Evolutionary conservation across 2,797 vertebrate species (phyloP), one percentile per base, ranked within the genome.

Genomic region (Aldrovandia affinis): DNA sequence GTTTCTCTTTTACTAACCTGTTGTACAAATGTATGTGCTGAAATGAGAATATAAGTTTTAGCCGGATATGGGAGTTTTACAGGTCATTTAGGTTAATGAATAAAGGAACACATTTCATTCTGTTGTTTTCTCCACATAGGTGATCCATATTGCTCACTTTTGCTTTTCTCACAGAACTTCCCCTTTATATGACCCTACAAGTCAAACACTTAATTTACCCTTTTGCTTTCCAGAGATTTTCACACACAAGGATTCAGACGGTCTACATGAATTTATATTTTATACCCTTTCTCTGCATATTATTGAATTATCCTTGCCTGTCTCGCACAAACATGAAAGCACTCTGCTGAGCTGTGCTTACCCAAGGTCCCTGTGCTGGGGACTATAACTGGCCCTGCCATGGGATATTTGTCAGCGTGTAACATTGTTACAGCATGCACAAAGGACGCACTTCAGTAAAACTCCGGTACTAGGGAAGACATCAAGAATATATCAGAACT

Each of bases 281-380:
- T 65, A 36, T 20, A 18, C 30, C 33, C 33, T 52, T 12, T 4
- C 4, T 70, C 28, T 30, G 14, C 3, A 14, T 36, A 14, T 70
- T 68, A 36, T 36, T 68, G 63, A 70, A 70, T 70, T 70, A 18
- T 70, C 68, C 36, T 70, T 39, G 36, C 68, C 33, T 70, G 68
- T 39, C 36, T 36, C 68, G 20, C 30, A 70, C 15, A 15, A 70
- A 33, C 63, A 65, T 65, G 63, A 70, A 70, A 20, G 18, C 68
- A 15, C 55, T 20, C 15, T 65, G 63, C 15, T 70, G 30, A 39
- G 18, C 36, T 20, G 15, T 70, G 68, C 20, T 39, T 6, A 70
- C 14, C 65, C 65, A 70, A 5, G 55, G 61, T 65, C 61, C 59
- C 63, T 33, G 63, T 33, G 63, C 28, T 36, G 30, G 14, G 5